A percentile compares a stretch with the other conserved stretches of the same genome.
These are phyloP conservation scores for Tribolium freemani DNA, from an alignment of 2,888 invertebrate genomes.

Conservation along the genomic window DNA sequence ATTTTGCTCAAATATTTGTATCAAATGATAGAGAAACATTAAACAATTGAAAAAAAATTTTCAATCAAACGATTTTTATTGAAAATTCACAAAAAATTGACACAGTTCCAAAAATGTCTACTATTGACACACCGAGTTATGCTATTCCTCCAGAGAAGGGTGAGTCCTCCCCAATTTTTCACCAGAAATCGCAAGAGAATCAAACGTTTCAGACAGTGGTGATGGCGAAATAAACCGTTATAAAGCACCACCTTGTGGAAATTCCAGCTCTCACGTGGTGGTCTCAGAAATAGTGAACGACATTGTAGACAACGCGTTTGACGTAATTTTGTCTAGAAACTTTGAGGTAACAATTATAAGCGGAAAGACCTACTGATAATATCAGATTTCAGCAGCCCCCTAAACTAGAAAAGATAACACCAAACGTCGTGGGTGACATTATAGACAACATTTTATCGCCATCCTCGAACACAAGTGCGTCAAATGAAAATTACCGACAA, in stretches of 20 bases:
- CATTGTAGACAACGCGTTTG: constrained; percentile 64
- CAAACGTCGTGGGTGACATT: constrained; percentile 52
- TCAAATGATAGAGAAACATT: constrained; percentile 11
- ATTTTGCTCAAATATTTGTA: constrained; percentile 10
- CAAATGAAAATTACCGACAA: background rate
- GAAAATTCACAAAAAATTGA: constrained; percentile 6
- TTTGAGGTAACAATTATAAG: background rate
- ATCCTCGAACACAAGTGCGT: background rate
- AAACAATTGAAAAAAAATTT: constrained; percentile 30
- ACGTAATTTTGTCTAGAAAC: constrained; percentile 54
- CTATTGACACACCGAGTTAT: constrained; percentile 19
- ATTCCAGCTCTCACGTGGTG: constrained; percentile 47
- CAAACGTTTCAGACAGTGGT: constrained; percentile 44
- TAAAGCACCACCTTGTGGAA: constrained; percentile 12
- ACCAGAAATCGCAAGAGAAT: background rate
- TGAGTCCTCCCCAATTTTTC: constrained; percentile 26
- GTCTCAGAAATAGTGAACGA: constrained; percentile 63
- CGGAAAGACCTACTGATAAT: background rate
- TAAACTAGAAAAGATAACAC: constrained; percentile 34
- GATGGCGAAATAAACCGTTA: constrained; percentile 46
- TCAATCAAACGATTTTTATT: constrained; percentile 28
- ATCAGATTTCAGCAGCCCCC: constrained; percentile 5
- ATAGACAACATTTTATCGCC: constrained; percentile 46
- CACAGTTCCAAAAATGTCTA: constrained; percentile 26
- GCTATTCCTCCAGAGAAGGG: constrained; percentile 26